Conservation (phyloP, 1,140 invertebrate genomes). For the Drosophila miranda region DNA sequence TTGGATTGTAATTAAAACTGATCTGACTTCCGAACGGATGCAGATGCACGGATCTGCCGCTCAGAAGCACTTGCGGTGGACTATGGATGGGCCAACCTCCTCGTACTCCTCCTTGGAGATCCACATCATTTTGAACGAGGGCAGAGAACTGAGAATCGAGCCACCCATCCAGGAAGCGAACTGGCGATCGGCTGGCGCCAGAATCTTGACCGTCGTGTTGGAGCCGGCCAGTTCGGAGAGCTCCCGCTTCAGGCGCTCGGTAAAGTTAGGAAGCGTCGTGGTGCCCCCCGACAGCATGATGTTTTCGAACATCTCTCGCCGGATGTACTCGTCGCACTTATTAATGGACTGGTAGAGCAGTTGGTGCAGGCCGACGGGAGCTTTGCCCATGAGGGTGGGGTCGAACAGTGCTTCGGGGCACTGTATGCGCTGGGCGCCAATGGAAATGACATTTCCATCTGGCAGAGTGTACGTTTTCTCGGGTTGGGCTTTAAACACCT, state of each 20-base stretch:
- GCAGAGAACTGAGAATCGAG: slow-evolving; percentile 92
- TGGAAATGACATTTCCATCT: slow-evolving; percentile 93
- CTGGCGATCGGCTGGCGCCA: slow-evolving; percentile 94
- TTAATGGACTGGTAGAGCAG: slow-evolving; percentile 96
- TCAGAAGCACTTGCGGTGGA: slow-evolving; percentile 98
- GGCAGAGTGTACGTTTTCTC: slow-evolving; percentile 93
- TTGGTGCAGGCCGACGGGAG: slow-evolving; percentile 93
- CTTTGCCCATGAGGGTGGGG: slow-evolving; percentile 93
- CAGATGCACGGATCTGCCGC: slow-evolving; percentile 2
- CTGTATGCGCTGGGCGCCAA: slow-evolving; percentile 96
- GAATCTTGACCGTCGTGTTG: slow-evolving; percentile 97
- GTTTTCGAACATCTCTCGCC: slow-evolving; percentile 95
- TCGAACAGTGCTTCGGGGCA: slow-evolving; percentile 96
- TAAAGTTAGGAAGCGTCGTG: slow-evolving; percentile 89
- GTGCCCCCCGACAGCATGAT: slow-evolving; percentile 93
- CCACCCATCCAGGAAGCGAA: slow-evolving; percentile 95
- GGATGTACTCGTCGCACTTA: slow-evolving; percentile 95
- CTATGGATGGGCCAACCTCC: slow-evolving; percentile 95
- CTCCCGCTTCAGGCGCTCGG: slow-evolving; percentile 94
- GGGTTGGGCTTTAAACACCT: slow-evolving; percentile 89
- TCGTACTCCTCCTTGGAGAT: slow-evolving; percentile 97
- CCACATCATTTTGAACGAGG: slow-evolving; percentile 96
- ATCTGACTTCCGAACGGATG: too few relatives aligned
- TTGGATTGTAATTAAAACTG: too few relatives aligned
- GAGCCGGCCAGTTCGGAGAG: slow-evolving; percentile 92